phyloP scores from a whole-genome alignment of 2,888 invertebrate species.

The Epinotia demarniana region DNA sequence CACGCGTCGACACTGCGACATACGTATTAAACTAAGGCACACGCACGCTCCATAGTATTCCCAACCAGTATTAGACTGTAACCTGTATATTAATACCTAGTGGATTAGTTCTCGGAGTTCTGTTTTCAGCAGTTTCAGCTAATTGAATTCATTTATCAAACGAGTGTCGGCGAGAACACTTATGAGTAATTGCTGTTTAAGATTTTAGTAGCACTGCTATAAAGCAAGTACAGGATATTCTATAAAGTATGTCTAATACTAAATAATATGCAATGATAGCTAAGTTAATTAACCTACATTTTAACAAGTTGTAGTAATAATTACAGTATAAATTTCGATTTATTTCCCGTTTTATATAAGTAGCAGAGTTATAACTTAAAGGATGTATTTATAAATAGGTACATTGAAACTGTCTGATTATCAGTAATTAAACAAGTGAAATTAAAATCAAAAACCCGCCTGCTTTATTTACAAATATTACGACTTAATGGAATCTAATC shows the following conservation, averaged over 20 bases:
- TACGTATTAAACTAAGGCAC: not conserved
- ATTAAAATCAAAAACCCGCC: too few relatives aligned
- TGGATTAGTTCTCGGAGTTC: constrained; percentile 25
- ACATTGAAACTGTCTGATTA: too few relatives aligned
- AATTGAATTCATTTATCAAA: constrained; percentile 32
- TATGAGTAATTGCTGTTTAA: constrained; percentile 25
- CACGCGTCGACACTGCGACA: too few relatives aligned
- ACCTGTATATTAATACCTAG: constrained; percentile 10
- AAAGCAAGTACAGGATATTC: not conserved
- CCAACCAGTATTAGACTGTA: not conserved
- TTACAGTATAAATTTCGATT: not conserved
- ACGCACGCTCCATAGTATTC: not conserved
- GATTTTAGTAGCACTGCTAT: constrained; percentile 17
- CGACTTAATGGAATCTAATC: too few relatives aligned
- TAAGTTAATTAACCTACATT: not conserved
- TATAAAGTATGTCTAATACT: not conserved
- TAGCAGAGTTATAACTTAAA: too few relatives aligned
- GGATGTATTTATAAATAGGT: too few relatives aligned
- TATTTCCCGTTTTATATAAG: too few relatives aligned
- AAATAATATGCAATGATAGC: too few relatives aligned
- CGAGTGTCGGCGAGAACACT: constrained; percentile 24
- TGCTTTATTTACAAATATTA: too few relatives aligned
- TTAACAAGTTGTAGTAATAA: not conserved
- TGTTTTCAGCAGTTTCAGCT: constrained; percentile 23
- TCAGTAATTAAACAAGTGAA: too few relatives aligned